Percentiles rank a stretch among this genome's conserved stretches.
phyloP scores from a whole-genome alignment of 2,888 invertebrate species.

The Clepsis dumicolana region DNA sequence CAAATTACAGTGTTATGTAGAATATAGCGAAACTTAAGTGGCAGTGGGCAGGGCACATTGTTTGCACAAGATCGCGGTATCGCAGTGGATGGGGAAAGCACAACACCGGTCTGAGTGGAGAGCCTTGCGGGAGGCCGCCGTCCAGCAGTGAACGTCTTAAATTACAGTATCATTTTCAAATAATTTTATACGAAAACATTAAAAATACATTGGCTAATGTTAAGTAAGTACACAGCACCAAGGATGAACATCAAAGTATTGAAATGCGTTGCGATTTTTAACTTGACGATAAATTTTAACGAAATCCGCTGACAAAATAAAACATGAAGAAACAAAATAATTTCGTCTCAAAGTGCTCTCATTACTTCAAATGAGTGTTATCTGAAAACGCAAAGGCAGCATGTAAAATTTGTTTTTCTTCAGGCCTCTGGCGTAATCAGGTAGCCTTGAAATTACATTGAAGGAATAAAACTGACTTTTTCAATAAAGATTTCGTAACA shows the following conservation, averaged over 20 bases:
- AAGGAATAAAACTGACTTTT: not conserved
- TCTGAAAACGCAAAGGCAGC: slow-evolving; percentile 26
- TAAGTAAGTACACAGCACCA: not conserved
- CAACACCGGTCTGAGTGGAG: too few species aligned
- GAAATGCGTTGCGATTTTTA: not conserved
- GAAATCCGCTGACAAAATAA: slow-evolving; percentile 14
- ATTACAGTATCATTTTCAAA: too few species aligned
- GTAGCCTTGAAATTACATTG: not conserved
- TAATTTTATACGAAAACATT: too few species aligned
- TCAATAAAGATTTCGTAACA: not conserved
- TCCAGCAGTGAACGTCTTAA: too few species aligned
- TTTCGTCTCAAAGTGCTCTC: slow-evolving; percentile 27
- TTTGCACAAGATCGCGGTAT: too few species aligned
- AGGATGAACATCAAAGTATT: not conserved
- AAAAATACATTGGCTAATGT: not conserved
- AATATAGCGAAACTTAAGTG: too few species aligned
- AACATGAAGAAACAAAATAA: slow-evolving; percentile 27
- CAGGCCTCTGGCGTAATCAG: slow-evolving; percentile 7
- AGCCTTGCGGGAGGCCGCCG: too few species aligned
- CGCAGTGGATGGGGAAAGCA: too few species aligned
- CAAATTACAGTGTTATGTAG: too few species aligned
- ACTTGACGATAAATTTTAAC: slow-evolving; percentile 13
- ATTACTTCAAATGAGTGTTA: slow-evolving; percentile 32
- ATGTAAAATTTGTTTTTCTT: slow-evolving; percentile 28
- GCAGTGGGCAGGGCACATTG: too few species aligned